A percentile compares a stretch with the other conserved stretches of the same genome.
These are phyloP conservation scores for Amphipoea lucens DNA, from an alignment of 2,888 invertebrate genomes.

Conservation along the genomic window DNA sequence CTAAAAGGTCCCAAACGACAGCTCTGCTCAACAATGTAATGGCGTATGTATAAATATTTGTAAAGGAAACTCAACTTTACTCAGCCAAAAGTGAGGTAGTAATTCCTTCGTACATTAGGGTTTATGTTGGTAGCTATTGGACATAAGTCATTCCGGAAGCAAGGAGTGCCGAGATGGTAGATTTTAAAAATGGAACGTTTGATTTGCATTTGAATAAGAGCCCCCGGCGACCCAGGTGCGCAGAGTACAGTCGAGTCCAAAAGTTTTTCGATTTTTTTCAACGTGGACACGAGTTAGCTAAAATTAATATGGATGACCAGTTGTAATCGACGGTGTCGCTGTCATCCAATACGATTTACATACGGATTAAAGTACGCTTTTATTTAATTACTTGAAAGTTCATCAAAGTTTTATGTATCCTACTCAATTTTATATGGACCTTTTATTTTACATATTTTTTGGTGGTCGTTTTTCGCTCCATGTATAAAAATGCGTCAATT, in stretches of 20 bases:
- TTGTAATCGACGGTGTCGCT: conserved; percentile 79
- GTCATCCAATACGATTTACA: conserved; percentile 75
- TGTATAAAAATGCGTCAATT: neutral
- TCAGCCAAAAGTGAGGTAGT: conserved; percentile 55
- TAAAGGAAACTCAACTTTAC: conserved; percentile 66
- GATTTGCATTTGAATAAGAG: conserved; percentile 91
- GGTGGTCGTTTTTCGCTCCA: neutral
- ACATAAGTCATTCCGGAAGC: conserved; percentile 89
- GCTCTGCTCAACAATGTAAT: conserved; percentile 61
- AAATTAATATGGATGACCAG: conserved; percentile 84
- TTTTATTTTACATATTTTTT: conserved; percentile 7
- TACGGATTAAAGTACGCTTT: conserved; percentile 70
- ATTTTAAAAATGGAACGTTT: conserved; percentile 91
- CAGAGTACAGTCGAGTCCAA: conserved; percentile 83
- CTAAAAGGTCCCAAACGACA: conserved; percentile 90
- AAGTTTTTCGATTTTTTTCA: conserved; percentile 79
- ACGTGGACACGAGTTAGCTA: conserved; percentile 66
- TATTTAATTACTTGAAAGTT: conserved; percentile 61
- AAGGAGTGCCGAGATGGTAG: conserved; percentile 89
- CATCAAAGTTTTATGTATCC: conserved; percentile 34
- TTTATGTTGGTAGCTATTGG: conserved; percentile 81
- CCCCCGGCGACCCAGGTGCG: conserved; percentile 90
- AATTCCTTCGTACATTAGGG: conserved; percentile 66
- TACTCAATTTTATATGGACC: neutral
- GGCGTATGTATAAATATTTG: conserved; percentile 67